Percentiles rank a stretch among this genome's conserved stretches.
These are phyloP conservation scores for Fistularia commersonii DNA, from an alignment of 2,797 vertebrate species.

Conservation along the genomic window DNA sequence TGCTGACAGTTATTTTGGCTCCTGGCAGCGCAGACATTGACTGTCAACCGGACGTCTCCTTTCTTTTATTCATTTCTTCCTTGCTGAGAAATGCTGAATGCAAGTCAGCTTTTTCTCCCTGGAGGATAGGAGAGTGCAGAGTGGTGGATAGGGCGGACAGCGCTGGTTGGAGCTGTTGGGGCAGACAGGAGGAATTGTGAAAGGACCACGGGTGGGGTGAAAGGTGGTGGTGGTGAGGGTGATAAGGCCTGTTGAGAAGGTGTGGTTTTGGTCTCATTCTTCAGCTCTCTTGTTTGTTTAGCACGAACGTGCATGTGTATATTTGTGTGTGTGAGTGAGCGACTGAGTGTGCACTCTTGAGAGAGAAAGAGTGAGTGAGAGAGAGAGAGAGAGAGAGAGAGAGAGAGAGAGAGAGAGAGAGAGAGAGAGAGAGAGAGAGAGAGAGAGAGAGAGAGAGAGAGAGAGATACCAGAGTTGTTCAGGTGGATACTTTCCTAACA, in stretches of 20 bases:
- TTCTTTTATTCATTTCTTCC: constrained; percentile 78
- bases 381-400: no score
- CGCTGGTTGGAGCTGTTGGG: constrained; percentile 7
- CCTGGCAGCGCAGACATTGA: constrained; percentile 70
- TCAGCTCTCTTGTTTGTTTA: constrained; percentile 46
- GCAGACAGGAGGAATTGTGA: constrained; percentile 28
- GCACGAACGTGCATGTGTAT: constrained; percentile 18
- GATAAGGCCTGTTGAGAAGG: constrained; percentile 58
- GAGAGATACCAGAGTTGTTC: constrained; percentile 41
- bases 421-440: no score
- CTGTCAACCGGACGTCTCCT: constrained; percentile 77
- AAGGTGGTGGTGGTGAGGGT: constrained; percentile 3
- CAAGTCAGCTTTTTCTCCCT: constrained; percentile 71
- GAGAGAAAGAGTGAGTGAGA: no score
- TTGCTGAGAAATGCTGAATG: constrained; percentile 73
- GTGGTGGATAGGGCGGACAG: constrained; percentile 28
- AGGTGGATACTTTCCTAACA: constrained; percentile 66
- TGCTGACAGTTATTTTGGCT: constrained; percentile 75
- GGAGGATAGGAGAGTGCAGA: constrained; percentile 37
- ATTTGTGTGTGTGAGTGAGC: constrained; percentile 9
- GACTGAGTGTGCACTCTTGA: no score
- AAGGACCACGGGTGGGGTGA: constrained; percentile 28
- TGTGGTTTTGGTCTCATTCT: constrained; percentile 32
- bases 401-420: no score
- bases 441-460: no score